These are phyloP conservation scores for Pterocles orientalis DNA, from an alignment of 2,113 vertebrate species.

Conservation along the genomic window DNA sequence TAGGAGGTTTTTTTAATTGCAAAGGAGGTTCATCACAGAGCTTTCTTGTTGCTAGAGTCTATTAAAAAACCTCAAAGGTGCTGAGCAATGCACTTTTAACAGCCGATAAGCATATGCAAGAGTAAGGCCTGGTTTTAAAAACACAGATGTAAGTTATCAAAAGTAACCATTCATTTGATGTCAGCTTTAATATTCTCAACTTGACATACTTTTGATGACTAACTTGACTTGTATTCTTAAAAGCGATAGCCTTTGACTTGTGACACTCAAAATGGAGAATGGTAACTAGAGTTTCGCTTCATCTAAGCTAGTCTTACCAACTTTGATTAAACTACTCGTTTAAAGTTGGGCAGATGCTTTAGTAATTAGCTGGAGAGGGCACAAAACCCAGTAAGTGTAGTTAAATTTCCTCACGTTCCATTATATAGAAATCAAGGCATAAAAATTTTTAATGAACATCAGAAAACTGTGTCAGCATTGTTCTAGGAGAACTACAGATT, in stretches of 20 bases:
- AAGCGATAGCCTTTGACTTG: background rate
- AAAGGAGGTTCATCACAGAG: background rate
- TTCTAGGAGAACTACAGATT: conserved; percentile 63
- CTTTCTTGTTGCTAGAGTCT: background rate
- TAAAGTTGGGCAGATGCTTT: background rate
- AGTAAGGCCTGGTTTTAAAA: background rate
- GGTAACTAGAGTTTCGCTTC: background rate
- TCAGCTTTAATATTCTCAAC: background rate
- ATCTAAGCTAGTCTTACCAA: background rate
- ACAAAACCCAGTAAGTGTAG: background rate
- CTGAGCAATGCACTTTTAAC: background rate
- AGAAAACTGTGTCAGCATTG: conserved; percentile 70
- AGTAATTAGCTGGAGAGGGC: conserved; percentile 3
- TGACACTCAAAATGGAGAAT: background rate
- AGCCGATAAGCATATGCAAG: background rate
- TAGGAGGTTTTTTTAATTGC: background rate
- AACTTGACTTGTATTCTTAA: background rate
- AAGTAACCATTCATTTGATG: conserved; percentile 12
- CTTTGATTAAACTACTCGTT: background rate
- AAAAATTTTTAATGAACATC: conserved; percentile 68
- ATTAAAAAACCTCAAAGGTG: background rate
- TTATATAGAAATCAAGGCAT: conserved; percentile 63
- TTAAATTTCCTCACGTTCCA: conserved; percentile 32
- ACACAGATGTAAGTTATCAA: conserved; percentile 2
- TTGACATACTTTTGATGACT: background rate